Conservation (phyloP, 2,888 invertebrate species). For the Empis stercorea region DNA sequence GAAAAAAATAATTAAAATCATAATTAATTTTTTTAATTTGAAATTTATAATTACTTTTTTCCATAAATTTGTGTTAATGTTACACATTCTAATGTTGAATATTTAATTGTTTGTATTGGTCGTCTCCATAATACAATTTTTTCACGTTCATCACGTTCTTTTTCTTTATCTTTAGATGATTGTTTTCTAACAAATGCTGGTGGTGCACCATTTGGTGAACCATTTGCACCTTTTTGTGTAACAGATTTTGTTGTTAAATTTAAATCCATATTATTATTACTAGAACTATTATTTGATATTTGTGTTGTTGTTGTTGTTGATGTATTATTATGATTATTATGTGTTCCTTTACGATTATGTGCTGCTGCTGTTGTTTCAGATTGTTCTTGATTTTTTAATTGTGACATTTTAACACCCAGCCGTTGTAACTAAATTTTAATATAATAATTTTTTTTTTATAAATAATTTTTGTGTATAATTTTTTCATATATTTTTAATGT, state of each 20-base stretch:
- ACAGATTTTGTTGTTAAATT: constrained; percentile 13
- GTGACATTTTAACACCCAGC: constrained; percentile 19
- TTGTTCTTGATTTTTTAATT: constrained; percentile 17
- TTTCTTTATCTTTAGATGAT: constrained; percentile 27
- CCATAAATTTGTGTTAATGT: constrained; percentile 47
- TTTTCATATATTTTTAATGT: too few species aligned
- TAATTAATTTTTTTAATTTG: not conserved
- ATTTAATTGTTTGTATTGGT: constrained; percentile 66
- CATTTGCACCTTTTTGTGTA: constrained; percentile 12
- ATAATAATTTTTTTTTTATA: too few species aligned
- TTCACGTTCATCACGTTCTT: constrained; percentile 46
- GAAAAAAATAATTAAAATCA: not conserved
- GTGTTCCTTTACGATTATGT: constrained; percentile 12
- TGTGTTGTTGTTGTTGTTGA: constrained; percentile 7
- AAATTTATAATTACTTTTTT: constrained; percentile 38
- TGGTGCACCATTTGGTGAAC: constrained; percentile 19
- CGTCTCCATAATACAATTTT: constrained; percentile 66
- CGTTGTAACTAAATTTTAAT: constrained; percentile 15
- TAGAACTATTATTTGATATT: constrained; percentile 14
- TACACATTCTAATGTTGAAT: constrained; percentile 61
- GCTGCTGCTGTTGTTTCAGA: constrained; percentile 12
- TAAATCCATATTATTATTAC: constrained; percentile 9
- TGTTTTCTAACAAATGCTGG: constrained; percentile 24
- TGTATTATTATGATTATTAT: constrained; percentile 27
- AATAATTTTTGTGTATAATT: too few species aligned